Percentiles rank a stretch among this genome's conserved stretches.
Evolutionary conservation across 2,888 invertebrate species (phyloP).

Genomic region (Periphyllus acericola): DNA sequence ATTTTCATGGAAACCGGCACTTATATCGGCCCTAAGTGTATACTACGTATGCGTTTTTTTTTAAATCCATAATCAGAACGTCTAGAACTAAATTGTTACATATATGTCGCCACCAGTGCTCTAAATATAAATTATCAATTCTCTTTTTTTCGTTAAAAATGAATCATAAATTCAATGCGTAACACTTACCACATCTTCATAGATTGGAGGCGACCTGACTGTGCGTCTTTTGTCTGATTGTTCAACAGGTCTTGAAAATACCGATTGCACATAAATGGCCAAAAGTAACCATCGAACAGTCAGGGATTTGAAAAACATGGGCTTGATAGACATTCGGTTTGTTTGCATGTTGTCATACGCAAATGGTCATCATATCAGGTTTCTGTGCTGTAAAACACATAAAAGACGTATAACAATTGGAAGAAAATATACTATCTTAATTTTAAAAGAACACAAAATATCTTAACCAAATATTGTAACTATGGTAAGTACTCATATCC

Average conservation of each 20-base stretch:
- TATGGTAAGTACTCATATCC: too few relatives aligned
- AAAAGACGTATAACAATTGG: background rate
- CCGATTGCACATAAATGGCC: constrained; percentile 4
- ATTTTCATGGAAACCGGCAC: too few relatives aligned
- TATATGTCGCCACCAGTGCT: too few relatives aligned
- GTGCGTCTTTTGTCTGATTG: background rate
- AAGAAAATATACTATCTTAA: too few relatives aligned
- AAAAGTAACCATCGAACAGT: constrained; percentile 12
- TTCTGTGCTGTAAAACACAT: constrained; percentile 3
- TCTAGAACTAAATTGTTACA: too few relatives aligned
- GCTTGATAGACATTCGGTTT: constrained; percentile 19
- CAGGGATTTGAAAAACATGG: constrained; percentile 23
- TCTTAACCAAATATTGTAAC: background rate
- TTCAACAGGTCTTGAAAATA: constrained; percentile 16
- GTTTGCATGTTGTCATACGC: constrained; percentile 34
- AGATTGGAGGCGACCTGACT: background rate
- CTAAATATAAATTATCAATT: too few relatives aligned
- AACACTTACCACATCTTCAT: constrained; percentile 40
- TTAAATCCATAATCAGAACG: too few relatives aligned
- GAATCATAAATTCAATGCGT: too few relatives aligned
- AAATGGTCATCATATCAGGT: constrained; percentile 4
- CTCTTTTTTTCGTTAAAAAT: too few relatives aligned
- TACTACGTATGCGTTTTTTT: too few relatives aligned
- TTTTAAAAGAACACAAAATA: background rate
- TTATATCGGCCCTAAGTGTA: too few relatives aligned